A percentile compares a stretch with the other conserved stretches of the same genome.
These are phyloP conservation scores for Lepus townsendii DNA, from an alignment of 2,797 vertebrate species.

Conservation along the genomic window DNA sequence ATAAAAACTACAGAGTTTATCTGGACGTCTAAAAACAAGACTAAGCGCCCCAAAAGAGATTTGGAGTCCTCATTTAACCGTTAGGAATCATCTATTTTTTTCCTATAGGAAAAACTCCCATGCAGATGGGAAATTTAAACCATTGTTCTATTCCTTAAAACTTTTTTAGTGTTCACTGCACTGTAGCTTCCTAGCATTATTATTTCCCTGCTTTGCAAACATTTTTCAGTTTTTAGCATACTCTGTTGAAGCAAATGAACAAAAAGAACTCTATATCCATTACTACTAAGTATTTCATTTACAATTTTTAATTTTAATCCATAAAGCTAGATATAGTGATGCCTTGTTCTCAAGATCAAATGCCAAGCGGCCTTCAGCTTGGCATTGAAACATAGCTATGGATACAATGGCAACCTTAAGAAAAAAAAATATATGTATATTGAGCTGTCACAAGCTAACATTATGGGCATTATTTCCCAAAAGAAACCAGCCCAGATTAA, in stretches of 20 bases:
- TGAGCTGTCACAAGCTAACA: slow-evolving; percentile 41
- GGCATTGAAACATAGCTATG: slow-evolving; percentile 24
- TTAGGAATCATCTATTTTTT: neutral
- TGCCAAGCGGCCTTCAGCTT: neutral
- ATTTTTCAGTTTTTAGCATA: slow-evolving; percentile 44
- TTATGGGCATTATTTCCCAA: neutral
- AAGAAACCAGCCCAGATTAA: slow-evolving; percentile 49
- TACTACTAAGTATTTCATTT: slow-evolving; percentile 53
- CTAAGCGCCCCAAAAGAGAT: neutral
- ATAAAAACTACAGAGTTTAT: slow-evolving; percentile 44
- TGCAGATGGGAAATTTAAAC: slow-evolving; percentile 19
- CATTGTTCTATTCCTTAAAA: slow-evolving; percentile 42
- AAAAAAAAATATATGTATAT: neutral
- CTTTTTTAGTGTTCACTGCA: slow-evolving; percentile 4
- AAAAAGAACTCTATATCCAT: slow-evolving; percentile 13
- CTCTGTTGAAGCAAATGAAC: slow-evolving; percentile 21
- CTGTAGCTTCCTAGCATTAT: neutral
- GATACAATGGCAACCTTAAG: neutral
- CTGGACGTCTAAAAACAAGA: slow-evolving; percentile 32
- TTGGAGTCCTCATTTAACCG: neutral
- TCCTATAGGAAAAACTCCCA: slow-evolving; percentile 45
- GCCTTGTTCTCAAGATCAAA: slow-evolving; percentile 23
- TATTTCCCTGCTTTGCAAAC: neutral
- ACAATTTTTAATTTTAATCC: slow-evolving; percentile 63
- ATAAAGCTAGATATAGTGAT: slow-evolving; percentile 46